A percentile compares a stretch with the other conserved stretches of the same genome.
Evolutionary conservation across 2,797 vertebrate species (phyloP).

Genomic region (Brachyrhaphis roseni): DNA sequence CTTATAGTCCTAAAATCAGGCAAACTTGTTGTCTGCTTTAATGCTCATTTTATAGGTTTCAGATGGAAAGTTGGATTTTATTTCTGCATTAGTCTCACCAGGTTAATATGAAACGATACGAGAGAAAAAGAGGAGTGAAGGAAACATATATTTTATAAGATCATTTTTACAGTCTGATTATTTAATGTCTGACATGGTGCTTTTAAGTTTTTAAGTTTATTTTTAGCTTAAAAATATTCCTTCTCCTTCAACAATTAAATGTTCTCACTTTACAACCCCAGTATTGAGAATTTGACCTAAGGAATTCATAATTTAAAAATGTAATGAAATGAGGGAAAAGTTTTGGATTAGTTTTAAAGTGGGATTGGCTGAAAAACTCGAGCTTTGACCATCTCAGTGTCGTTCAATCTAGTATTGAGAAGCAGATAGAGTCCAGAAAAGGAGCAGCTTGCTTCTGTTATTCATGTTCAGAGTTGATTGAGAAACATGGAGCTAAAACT

Average conservation of each 20-base stretch:
- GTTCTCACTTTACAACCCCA: neutral
- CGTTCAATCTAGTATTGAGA: neutral
- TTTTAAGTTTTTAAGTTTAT: neutral
- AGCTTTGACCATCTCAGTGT: neutral
- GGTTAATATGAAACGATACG: neutral
- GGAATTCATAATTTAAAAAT: neutral
- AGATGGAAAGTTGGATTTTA: neutral
- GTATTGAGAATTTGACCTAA: neutral
- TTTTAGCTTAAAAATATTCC: neutral
- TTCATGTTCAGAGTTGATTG: neutral
- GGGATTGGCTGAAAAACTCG: neutral
- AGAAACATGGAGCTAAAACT: neutral
- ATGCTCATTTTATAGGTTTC: neutral
- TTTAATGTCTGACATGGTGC: neutral
- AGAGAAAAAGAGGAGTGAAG: neutral
- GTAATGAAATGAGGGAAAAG: neutral
- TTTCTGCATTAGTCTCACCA: neutral
- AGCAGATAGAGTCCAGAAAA: neutral
- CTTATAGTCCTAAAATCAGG: neutral
- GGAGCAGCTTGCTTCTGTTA: neutral
- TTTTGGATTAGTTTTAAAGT: neutral
- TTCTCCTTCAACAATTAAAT: neutral
- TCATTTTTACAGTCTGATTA: neutral
- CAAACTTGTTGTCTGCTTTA: neutral
- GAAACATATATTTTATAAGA: neutral